Percentiles rank a stretch among this genome's conserved stretches.
These are phyloP conservation scores for Calameuta filiformis DNA, from an alignment of 2,888 invertebrate species.

Conservation along the genomic window DNA sequence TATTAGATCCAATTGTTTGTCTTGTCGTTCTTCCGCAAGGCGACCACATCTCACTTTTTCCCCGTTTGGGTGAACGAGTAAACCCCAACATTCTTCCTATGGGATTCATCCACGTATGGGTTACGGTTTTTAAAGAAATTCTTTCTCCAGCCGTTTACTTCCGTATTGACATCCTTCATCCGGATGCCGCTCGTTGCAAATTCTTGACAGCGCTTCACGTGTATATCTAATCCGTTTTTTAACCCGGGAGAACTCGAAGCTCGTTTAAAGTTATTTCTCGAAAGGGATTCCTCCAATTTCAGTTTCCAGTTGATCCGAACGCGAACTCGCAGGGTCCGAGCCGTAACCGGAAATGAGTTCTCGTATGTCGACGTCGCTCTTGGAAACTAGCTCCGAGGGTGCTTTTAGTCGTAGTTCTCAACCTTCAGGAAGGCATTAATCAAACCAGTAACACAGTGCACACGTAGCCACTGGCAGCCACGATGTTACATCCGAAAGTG, in stretches of 20 bases:
- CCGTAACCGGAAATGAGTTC: conserved; percentile 57
- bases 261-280: conserved; percentile 40
- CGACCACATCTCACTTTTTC: too few relatives aligned
- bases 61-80: too few relatives aligned
- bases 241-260: conserved; percentile 26
- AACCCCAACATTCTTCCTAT: too few relatives aligned
- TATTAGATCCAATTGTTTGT: conserved; percentile 61
- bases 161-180: too few relatives aligned
- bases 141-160: too few relatives aligned
- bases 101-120: too few relatives aligned
- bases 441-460: conserved; percentile 49
- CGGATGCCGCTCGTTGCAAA: too few relatives aligned
- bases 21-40: conserved; percentile 21
- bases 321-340: conserved; percentile 6
- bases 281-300: conserved; percentile 1
- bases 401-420: conserved; percentile 41
- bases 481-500: too few relatives aligned
- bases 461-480: conserved; percentile 17
- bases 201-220: too few relatives aligned
- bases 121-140: too few relatives aligned
- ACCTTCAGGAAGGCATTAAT: conserved; percentile 53
- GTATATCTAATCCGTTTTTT: too few relatives aligned
- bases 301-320: neutral
- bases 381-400: conserved; percentile 33
- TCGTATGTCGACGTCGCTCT: conserved; percentile 52